Evolutionary conservation across 2,797 vertebrate species (phyloP).

Genomic region (Bradypodion ventrale): DNA sequence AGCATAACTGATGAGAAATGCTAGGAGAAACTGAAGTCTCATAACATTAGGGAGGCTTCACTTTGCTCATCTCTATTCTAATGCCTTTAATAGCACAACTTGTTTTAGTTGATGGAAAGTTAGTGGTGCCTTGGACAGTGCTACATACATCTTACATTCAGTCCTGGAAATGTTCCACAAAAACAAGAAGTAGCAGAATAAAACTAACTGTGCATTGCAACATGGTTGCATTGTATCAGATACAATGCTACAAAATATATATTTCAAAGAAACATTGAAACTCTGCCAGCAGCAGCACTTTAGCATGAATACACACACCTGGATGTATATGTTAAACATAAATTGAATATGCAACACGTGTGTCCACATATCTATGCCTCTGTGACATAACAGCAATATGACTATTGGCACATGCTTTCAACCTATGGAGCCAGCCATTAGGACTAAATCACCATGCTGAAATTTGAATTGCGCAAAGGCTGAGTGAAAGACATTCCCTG

Average conservation of each 20-base stretch:
- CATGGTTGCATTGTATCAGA: neutral
- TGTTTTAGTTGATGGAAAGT: neutral
- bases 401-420: neutral
- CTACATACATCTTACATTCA: neutral
- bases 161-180: neutral
- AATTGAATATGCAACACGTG: neutral
- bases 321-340: neutral
- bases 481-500: fast-evolving
- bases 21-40: too few species aligned
- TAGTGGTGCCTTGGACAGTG: neutral
- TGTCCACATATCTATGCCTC: neutral
- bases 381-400: neutral
- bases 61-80: neutral
- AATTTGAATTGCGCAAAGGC: slow-evolving; percentile 3
- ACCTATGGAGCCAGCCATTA: neutral
- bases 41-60: too few species aligned
- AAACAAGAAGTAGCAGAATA: neutral
- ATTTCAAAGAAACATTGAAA: neutral
- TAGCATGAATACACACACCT: neutral
- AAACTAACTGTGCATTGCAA: neutral
- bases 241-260: neutral
- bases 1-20: too few species aligned
- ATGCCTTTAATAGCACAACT: too few species aligned
- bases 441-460: neutral
- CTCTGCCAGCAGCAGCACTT: neutral